Percentiles rank a stretch among this genome's conserved stretches.
phyloP scores from a whole-genome alignment of 2,888 invertebrate species.

The Drosophila setosimentum region DNA sequence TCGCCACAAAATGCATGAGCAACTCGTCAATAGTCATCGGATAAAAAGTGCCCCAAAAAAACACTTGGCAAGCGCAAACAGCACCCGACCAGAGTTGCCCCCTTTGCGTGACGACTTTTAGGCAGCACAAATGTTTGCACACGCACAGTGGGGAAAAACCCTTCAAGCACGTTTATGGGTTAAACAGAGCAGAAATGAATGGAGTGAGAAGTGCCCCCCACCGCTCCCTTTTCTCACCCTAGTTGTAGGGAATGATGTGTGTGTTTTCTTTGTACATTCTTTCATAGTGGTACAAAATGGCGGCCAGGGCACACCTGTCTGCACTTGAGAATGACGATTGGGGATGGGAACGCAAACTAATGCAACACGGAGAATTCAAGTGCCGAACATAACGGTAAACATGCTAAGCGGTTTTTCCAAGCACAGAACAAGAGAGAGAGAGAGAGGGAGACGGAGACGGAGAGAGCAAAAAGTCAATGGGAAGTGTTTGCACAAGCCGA shows the following conservation, averaged over 20 bases:
- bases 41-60: background rate
- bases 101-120: conserved; percentile 40
- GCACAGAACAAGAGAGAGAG: background rate
- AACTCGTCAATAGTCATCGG: background rate
- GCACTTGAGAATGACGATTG: conserved; percentile 68
- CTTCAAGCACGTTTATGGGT: conserved; percentile 68
- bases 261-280: conserved; percentile 31
- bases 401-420: conserved; percentile 72
- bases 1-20: background rate
- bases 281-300: conserved; percentile 45
- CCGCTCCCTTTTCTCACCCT: background rate
- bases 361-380: conserved; percentile 79
- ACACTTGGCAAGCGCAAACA: conserved; percentile 28
- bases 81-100: conserved; percentile 37
- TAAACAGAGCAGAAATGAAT: conserved; percentile 70
- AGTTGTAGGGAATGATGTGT: background rate
- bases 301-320: conserved; percentile 55
- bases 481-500: conserved; percentile 66
- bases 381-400: conserved; percentile 77
- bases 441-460: conserved; percentile 11
- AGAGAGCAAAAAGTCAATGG: conserved; percentile 65
- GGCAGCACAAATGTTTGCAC: conserved; percentile 35
- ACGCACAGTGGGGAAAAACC: conserved; percentile 10
- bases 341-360: conserved; percentile 59
- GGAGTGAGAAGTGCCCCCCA: conserved; percentile 11